These are phyloP conservation scores for Hyperoplus immaculatus DNA, from an alignment of 2,797 vertebrate genomes.

Conservation along the genomic window DNA sequence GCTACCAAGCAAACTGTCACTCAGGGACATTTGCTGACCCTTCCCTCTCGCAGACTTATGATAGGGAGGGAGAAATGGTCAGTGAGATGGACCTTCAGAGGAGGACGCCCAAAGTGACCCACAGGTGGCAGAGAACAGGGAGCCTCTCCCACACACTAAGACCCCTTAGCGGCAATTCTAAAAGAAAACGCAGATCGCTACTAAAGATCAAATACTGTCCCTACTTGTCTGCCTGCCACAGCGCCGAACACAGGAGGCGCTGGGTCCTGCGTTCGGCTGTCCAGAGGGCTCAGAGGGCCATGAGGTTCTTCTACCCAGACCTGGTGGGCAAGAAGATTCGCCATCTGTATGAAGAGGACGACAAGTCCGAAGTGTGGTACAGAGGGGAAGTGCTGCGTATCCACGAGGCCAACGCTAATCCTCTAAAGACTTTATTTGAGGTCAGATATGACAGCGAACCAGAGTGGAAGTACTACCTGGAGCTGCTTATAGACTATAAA, in stretches of 20 bases:
- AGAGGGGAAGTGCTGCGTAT: slow-evolving; percentile 84
- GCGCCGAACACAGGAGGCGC: slow-evolving; percentile 73
- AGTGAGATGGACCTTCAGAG: slow-evolving; percentile 14
- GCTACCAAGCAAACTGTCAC: slow-evolving; percentile 67
- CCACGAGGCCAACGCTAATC: slow-evolving; percentile 85
- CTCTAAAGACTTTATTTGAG: slow-evolving; percentile 88
- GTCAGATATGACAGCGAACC: slow-evolving; percentile 90
- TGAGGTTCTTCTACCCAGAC: slow-evolving; percentile 81
- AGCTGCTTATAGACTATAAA: slow-evolving; percentile 89
- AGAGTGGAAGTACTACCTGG: slow-evolving; percentile 90
- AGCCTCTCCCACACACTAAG: slow-evolving; percentile 53
- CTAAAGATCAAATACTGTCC: slow-evolving; percentile 86
- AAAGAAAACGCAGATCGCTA: slow-evolving; percentile 63
- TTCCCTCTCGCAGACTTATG: slow-evolving; percentile 24
- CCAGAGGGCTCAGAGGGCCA: slow-evolving; percentile 65
- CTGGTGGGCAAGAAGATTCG: slow-evolving; percentile 87
- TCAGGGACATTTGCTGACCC: slow-evolving; percentile 20
- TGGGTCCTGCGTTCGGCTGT: slow-evolving; percentile 84
- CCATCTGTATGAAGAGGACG: slow-evolving; percentile 90
- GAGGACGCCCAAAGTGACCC: slow-evolving; percentile 38
- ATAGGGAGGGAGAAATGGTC: not conserved
- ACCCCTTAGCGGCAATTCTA: slow-evolving; percentile 59
- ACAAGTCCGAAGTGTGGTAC: slow-evolving; percentile 89
- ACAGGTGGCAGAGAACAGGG: slow-evolving; percentile 50
- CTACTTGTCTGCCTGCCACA: slow-evolving; percentile 79